Base-by-base conservation (phyloP, 1,140 invertebrate genomes). In the Ceratina japonica region DNA sequence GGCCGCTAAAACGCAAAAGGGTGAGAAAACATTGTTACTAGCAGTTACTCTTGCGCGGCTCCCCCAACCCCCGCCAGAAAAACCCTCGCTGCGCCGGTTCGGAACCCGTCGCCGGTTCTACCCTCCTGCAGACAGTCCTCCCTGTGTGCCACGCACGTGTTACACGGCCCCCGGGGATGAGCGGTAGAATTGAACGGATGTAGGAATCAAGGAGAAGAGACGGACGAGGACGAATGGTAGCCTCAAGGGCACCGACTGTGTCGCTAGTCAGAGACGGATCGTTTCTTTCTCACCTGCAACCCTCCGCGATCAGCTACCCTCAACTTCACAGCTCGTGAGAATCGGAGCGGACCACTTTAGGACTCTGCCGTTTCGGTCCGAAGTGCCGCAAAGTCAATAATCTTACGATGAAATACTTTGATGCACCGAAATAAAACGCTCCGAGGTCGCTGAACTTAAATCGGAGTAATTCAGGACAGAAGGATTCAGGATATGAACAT, bases 11-110 rank as follows among this genome's bases (percentile, higher is more conserved):
- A 87, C 87, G 85, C 84, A 89, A 91, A 91, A 89, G 90, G 90
- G 89, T 90, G 89, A 91, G 90, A 90, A 91, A 91, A 91, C 89
- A 91, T 91, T 90, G 89, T 91, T 90, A 90, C 88, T 90, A 88
- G 87, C 87, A 90, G 90, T 90, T 90, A 90, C 87, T 86, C 84
- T 87, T 87, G 83, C 84, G 82, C 82, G 83, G 65, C 69, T 76
- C 75, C 79, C 78, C 37, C 84, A 81, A 56, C 3, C 54, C 58
- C 75, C 69, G 66, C 78, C 80, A 70, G 44, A 79, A 70, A 77
- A 69, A 58, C 63, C 73, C 27, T 27, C 54, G 18, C 37, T 44
- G 51, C 54, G 16, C 54, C 54, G 54, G 16, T 62, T 62, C 71
- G 37, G 22, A 44, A 24, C 71, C 71, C 44, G 66, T 52, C 37